Evolutionary conservation across 2,888 invertebrate genomes (phyloP), one percentile per base, ranked within the genome.

Genomic region (Orthosia gracilis): DNA sequence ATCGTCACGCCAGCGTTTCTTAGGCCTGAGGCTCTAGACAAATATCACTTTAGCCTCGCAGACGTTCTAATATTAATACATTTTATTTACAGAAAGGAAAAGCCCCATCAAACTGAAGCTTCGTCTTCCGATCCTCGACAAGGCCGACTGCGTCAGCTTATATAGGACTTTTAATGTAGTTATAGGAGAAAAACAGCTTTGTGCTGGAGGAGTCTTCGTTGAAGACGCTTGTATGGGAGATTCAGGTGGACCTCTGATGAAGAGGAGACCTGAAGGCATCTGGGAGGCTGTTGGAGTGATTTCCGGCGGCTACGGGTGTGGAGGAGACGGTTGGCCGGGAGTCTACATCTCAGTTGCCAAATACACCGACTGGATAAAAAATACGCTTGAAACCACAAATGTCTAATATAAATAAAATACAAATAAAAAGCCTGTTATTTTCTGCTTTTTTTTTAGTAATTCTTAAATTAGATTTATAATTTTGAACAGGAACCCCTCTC

Each of bases 181-280:
- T 2, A 89, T 97, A 49, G 95, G 95, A 0, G 93, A 96, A 0
- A 96, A 94, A 23, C 98, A 98, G 87, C 88, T 98, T 0, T 98
- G 98, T 87, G 98, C 98, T 15, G 98, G 98, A 4, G 98, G 98
- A 0, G 96, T 96, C 54, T 96, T 94, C 71, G 97, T 97, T 5
- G 97, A 97, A 86, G 98, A 98, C 88, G 97, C 98, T 0, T 98
- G 98, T 87, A 96, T 92, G 21, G 98, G 98, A 0, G 98, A 98
- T 86, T 98, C 98, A 0, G 98, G 98, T 0, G 98, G 98, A 5
- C 98, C 98, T 0, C 92, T 98, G 9, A 98, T 98, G 98, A 95
- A 92, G 83, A 93, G 87, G 63, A 94, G 94, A 47, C 92, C 94
- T 0, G 93, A 96, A 0, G 96, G 96, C 0, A 91, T 96, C 0